Evolutionary conservation across 2,888 invertebrate genomes (phyloP).

Genomic region (Protonemura montana): DNA sequence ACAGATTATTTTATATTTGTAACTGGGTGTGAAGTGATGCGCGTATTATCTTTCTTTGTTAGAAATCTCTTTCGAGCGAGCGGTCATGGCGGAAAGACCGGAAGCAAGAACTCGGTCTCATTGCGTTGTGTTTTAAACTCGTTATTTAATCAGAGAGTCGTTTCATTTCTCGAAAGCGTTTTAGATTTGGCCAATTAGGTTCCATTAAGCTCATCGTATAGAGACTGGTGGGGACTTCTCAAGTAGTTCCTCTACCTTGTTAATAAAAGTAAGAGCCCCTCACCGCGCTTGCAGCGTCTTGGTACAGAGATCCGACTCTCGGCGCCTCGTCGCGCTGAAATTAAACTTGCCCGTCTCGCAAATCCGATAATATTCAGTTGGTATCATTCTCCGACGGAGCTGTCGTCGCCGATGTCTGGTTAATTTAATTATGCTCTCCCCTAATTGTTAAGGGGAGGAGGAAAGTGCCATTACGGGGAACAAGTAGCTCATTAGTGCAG

Average conservation of each 20-base stretch:
- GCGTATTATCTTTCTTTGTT: background rate
- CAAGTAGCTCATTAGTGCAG: background rate
- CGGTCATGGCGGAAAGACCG: background rate
- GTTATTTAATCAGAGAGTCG: background rate
- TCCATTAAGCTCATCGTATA: too few relatives aligned
- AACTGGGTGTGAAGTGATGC: background rate
- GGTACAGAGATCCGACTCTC: background rate
- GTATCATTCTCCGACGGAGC: background rate
- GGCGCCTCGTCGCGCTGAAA: background rate
- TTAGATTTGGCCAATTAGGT: background rate
- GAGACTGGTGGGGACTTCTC: background rate
- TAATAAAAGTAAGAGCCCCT: background rate
- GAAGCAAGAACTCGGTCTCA: background rate
- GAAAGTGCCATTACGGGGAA: background rate
- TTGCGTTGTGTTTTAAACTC: background rate
- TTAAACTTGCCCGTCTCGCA: background rate
- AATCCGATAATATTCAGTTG: background rate
- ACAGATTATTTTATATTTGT: background rate
- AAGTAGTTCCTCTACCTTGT: background rate
- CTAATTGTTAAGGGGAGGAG: slow-evolving; percentile 20
- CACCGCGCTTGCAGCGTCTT: background rate
- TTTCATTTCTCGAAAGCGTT: background rate
- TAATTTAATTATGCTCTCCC: background rate
- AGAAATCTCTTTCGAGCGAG: background rate
- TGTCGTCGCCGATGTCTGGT: background rate